A percentile compares a stretch with the other conserved stretches of the same genome.
These are phyloP conservation scores for Gracilinanus agilis DNA, from an alignment of 2,113 vertebrate genomes.

Conservation along the genomic window DNA sequence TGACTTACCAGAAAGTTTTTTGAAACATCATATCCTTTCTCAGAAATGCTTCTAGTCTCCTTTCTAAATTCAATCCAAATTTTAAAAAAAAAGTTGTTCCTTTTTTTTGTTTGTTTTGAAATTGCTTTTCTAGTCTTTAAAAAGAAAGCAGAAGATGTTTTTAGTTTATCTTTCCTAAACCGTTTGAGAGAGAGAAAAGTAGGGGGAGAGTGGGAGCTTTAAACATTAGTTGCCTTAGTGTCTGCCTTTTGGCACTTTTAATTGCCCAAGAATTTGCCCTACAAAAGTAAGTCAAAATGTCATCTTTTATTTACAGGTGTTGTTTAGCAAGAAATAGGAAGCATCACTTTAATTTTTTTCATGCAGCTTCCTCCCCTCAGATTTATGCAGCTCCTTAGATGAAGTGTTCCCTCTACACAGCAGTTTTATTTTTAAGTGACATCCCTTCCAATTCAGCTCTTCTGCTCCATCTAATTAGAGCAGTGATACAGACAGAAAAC, in stretches of 20 bases:
- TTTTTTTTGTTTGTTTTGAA: slow-evolving; percentile 37
- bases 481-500: slow-evolving; percentile 1
- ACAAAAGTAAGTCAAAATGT: neutral
- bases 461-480: neutral
- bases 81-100: neutral
- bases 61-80: neutral
- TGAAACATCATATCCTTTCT: neutral
- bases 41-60: neutral
- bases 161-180: neutral
- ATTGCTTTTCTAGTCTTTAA: neutral
- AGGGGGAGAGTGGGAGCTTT: neutral
- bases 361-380: slow-evolving; percentile 11
- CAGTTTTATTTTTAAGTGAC: slow-evolving; percentile 34
- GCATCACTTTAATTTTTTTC: neutral
- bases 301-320: slow-evolving; percentile 46
- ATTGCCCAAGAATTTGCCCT: slow-evolving; percentile 9
- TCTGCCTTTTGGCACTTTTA: slow-evolving; percentile 13
- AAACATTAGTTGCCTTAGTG: neutral
- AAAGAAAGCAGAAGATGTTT: neutral
- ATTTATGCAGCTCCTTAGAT: neutral
- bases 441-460: slow-evolving; percentile 15
- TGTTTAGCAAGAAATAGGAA: slow-evolving; percentile 34
- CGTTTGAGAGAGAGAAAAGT: neutral
- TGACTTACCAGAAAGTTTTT: neutral
- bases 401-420: neutral